These are phyloP conservation scores for Drosophila leonis DNA, from an alignment of 2,888 invertebrate species.

Conservation along the genomic window DNA sequence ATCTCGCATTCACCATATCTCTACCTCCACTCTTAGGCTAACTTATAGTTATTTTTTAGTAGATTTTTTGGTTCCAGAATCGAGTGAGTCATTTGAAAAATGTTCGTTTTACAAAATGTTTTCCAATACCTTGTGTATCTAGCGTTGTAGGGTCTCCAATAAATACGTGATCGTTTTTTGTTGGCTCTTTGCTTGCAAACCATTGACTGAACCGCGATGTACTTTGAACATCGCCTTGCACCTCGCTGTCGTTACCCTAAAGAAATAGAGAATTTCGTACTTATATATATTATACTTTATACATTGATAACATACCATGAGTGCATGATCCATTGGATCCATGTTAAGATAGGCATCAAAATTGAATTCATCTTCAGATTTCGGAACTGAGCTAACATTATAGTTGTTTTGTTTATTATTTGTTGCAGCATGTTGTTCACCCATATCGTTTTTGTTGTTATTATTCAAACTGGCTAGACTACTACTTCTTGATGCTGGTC, in stretches of 20 bases:
- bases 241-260: slow-evolving; percentile 52
- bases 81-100: too few relatives aligned
- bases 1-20: too few relatives aligned
- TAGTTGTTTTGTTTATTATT: not conserved
- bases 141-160: slow-evolving; percentile 25
- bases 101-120: not conserved
- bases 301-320: slow-evolving; percentile 87
- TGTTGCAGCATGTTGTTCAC: not conserved
- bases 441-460: slow-evolving; percentile 19
- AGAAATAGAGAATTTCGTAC: not conserved
- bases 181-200: slow-evolving; percentile 87
- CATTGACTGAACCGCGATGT: slow-evolving; percentile 92
- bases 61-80: too few relatives aligned
- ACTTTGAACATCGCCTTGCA: slow-evolving; percentile 82
- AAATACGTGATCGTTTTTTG: slow-evolving; percentile 29
- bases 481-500: slow-evolving; percentile 34
- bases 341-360: slow-evolving; percentile 94
- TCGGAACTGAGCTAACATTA: slow-evolving; percentile 19
- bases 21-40: too few relatives aligned
- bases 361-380: slow-evolving; percentile 88
- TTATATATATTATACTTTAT: not conserved
- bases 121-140: slow-evolving; percentile 46
- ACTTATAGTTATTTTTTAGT: too few relatives aligned
- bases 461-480: slow-evolving; percentile 50
- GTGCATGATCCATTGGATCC: slow-evolving; percentile 90